Evolutionary conservation across 2,888 invertebrate genomes (phyloP).

Genomic region (Chalcosyrphus nemorum): DNA sequence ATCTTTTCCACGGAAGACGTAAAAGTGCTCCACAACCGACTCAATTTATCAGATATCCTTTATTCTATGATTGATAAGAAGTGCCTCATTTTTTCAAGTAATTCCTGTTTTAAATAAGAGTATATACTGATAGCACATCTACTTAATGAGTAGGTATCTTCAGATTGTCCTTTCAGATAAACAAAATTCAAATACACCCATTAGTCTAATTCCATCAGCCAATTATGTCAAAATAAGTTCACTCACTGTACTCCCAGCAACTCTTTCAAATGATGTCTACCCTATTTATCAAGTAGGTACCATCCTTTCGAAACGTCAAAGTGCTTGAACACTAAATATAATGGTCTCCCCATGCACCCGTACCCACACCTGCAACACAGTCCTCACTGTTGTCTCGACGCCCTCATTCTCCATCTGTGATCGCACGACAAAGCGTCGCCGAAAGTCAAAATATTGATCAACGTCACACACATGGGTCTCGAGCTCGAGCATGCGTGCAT

Average conservation of each 20-base stretch:
- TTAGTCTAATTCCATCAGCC: not conserved
- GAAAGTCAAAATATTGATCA: constrained; percentile 63
- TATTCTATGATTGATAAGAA: no score
- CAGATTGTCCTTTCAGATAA: no score
- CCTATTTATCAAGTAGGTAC: constrained; percentile 37
- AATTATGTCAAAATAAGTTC: constrained; percentile 59
- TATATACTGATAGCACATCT: no score
- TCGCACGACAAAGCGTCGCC: constrained; percentile 52
- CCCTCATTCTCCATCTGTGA: constrained; percentile 25
- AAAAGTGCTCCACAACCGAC: no score
- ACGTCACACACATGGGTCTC: not conserved
- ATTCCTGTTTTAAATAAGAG: no score
- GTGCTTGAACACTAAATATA: not conserved
- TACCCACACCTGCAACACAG: constrained; percentile 52
- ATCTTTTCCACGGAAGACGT: no score
- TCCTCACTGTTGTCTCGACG: not conserved
- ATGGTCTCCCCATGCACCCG: constrained; percentile 12
- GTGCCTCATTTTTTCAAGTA: no score
- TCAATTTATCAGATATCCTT: no score
- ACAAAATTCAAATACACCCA: no score
- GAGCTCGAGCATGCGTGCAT: constrained; percentile 12
- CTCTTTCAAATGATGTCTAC: constrained; percentile 4
- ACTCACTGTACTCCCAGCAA: not conserved
- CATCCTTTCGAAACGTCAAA: constrained; percentile 20
- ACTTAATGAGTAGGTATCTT: no score